A percentile compares a stretch with the other conserved stretches of the same genome.
Evolutionary conservation across 37 sponge, comb jelly and placozoan species (phyloP).

Genomic region (Cliona cf. orientalis): DNA sequence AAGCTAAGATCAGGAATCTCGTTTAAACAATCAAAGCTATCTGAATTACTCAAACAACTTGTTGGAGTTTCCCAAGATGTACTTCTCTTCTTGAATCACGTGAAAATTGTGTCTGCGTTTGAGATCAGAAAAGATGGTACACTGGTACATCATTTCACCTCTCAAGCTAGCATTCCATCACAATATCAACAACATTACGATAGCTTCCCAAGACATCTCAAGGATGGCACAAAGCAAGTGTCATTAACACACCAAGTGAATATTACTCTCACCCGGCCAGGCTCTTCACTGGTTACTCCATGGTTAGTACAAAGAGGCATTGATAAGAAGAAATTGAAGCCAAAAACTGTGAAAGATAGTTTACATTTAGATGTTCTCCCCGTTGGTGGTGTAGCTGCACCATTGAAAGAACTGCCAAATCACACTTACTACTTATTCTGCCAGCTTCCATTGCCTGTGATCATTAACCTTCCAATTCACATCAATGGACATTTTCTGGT

Average conservation of each 20-base stretch:
- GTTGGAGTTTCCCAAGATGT: constrained; percentile 20
- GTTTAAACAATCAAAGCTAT: too few species aligned
- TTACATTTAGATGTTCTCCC: constrained; percentile 19
- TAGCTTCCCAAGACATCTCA: not conserved
- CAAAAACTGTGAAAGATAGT: not conserved
- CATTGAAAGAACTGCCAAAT: not conserved
- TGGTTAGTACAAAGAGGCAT: constrained; percentile 41
- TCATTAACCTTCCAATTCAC: constrained; percentile 64
- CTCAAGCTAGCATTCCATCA: constrained; percentile 5
- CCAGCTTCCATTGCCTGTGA: constrained; percentile 56
- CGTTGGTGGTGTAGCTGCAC: constrained; percentile 71
- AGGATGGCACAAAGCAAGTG: not conserved
- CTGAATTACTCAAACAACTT: constrained; percentile 17
- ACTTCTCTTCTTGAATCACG: constrained; percentile 60
- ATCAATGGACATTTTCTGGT: constrained; percentile 76
- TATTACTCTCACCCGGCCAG: not conserved
- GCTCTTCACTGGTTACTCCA: not conserved
- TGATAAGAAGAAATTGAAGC: not conserved
- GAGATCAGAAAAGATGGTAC: constrained; percentile 49
- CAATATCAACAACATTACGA: not conserved
- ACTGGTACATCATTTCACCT: constrained; percentile 25
- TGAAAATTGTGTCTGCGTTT: constrained; percentile 59
- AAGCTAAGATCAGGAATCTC: too few species aligned
- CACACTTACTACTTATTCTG: constrained; percentile 25
- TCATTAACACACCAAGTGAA: not conserved